phyloP scores from a whole-genome alignment of 2,113 vertebrate species.

The Gnathonemus echidnorhynchus region DNA sequence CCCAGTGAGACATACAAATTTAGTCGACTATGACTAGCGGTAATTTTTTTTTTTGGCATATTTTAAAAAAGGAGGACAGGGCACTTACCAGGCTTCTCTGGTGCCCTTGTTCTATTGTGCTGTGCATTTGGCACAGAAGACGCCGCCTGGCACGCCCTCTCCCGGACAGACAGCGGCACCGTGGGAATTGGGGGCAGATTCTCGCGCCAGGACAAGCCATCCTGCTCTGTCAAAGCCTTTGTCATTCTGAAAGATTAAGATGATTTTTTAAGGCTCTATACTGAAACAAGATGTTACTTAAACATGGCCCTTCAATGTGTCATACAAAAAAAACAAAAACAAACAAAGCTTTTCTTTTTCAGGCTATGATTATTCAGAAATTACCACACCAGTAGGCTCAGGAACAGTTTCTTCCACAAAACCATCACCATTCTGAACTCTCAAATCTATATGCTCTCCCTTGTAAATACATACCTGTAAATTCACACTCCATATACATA shows the following conservation, averaged over 20 bases:
- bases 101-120: conserved; percentile 34
- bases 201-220: conserved; percentile 77
- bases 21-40: not conserved
- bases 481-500: not conserved
- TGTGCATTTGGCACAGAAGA: not conserved
- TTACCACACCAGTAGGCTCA: not conserved
- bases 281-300: not conserved
- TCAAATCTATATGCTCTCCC: not conserved
- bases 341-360: not conserved
- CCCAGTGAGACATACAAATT: not conserved
- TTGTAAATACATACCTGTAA: not conserved
- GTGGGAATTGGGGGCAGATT: conserved; percentile 79
- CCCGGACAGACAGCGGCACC: conserved; percentile 72
- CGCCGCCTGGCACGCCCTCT: conserved; percentile 47
- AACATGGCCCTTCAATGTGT: not conserved
- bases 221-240: conserved; percentile 72
- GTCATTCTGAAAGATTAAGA: conserved; percentile 70
- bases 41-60: not conserved
- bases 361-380: not conserved
- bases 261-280: not conserved
- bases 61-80: not conserved
- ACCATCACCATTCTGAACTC: not conserved
- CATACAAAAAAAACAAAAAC: not conserved
- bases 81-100: not conserved
- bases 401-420: not conserved